These are phyloP conservation scores for Aphis craccivora DNA, from an alignment of 1,140 invertebrate genomes.

Conservation along the genomic window DNA sequence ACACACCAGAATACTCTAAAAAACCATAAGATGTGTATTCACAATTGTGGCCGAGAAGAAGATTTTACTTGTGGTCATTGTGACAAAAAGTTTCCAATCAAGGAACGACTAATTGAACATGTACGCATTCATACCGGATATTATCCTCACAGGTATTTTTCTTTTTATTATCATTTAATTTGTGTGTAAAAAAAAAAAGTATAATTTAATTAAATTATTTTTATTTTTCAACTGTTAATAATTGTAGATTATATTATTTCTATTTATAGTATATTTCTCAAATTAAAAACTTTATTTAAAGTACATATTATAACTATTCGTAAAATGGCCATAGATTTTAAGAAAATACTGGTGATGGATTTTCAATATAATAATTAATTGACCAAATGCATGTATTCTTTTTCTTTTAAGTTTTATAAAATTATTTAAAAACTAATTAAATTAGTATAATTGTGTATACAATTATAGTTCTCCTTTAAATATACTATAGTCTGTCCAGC, in stretches of 20 bases:
- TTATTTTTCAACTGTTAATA: neutral
- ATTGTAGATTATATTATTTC: neutral
- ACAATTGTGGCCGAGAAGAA: conserved; percentile 58
- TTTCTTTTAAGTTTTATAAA: neutral
- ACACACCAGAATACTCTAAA: conserved; percentile 74
- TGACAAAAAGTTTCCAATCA: conserved; percentile 75
- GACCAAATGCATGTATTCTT: neutral
- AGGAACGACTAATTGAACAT: conserved; percentile 78
- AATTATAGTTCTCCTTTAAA: neutral
- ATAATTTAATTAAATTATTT: neutral
- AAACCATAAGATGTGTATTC: conserved; percentile 66
- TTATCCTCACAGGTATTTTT: conserved; percentile 80
- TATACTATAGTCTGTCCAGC: too few relatives aligned
- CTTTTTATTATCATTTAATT: neutral
- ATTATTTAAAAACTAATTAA: neutral
- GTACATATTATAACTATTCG: neutral
- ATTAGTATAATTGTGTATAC: neutral
- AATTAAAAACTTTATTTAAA: neutral
- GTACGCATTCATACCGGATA: conserved; percentile 73
- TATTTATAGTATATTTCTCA: neutral
- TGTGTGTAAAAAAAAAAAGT: neutral
- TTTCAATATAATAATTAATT: neutral
- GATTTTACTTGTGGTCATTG: conserved; percentile 61
- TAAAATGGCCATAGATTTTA: neutral
- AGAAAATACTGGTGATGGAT: conserved; percentile 13